A percentile compares a stretch with the other conserved stretches of the same genome.
phyloP scores from a whole-genome alignment of 2,888 invertebrate genomes.

The Polia nebulosa region DNA sequence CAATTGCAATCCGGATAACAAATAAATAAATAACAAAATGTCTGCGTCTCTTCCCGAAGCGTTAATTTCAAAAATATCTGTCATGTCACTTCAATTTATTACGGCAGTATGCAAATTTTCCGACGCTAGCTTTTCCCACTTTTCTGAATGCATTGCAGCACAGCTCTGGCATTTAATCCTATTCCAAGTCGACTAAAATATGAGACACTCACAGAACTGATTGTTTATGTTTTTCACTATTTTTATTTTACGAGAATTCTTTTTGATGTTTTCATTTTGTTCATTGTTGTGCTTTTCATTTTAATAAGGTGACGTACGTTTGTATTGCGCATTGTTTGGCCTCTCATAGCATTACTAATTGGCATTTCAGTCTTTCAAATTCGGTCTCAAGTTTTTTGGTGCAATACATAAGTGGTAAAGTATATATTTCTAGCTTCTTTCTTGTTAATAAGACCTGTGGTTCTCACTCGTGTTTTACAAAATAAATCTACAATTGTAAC shows the following conservation, averaged over 20 bases:
- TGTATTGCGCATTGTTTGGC: background rate
- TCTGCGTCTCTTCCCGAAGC: background rate
- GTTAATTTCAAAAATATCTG: slow-evolving; percentile 24
- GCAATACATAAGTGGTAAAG: background rate
- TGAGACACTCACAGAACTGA: slow-evolving; percentile 24
- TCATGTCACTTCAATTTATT: slow-evolving; percentile 48
- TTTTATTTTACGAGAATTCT: slow-evolving; percentile 19
- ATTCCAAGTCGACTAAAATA: slow-evolving; percentile 46
- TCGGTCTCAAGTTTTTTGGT: background rate
- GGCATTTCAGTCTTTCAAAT: background rate
- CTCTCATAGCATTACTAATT: background rate
- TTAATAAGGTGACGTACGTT: background rate
- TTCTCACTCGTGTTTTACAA: too few species aligned
- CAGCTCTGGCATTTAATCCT: slow-evolving; percentile 46
- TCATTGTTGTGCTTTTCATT: background rate
- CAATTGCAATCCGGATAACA: background rate
- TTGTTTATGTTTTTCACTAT: slow-evolving; percentile 16
- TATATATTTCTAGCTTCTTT: too few species aligned
- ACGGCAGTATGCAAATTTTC: slow-evolving; percentile 53
- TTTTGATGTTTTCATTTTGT: background rate
- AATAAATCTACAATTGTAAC: too few species aligned
- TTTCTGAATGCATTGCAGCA: slow-evolving; percentile 51
- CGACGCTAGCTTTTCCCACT: slow-evolving; percentile 35
- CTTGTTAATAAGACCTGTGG: too few species aligned
- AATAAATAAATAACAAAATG: background rate